A percentile compares a stretch with the other conserved stretches of the same genome.
phyloP scores from a whole-genome alignment of 2,113 vertebrate genomes.

The Elanus axillaris region DNA sequence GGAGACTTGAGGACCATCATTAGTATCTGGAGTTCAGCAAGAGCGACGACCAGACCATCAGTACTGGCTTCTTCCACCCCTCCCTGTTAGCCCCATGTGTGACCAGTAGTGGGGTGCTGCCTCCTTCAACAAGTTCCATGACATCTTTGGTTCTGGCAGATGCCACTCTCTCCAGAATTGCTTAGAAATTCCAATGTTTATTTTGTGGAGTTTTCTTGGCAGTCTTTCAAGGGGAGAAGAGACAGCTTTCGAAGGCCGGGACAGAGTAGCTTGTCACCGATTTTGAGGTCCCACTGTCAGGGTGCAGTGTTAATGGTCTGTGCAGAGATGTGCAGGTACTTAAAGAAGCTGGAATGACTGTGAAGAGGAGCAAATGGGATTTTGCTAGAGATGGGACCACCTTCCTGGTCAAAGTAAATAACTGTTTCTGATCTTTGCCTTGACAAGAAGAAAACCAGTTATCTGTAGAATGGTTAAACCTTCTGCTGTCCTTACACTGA shows the following conservation, averaged over 20 bases:
- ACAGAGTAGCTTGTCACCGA: neutral
- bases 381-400: neutral
- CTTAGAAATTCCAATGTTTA: neutral
- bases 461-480: neutral
- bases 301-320: neutral
- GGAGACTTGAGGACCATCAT: rapidly evolving
- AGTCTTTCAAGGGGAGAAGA: neutral
- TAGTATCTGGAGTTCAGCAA: neutral
- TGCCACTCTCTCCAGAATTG: neutral
- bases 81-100: rapidly evolving
- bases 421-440: neutral
- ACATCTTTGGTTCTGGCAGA: neutral
- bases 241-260: neutral
- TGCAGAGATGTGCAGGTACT: neutral
- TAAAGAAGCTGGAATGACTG: neutral
- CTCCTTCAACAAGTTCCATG: rapidly evolving
- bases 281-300: neutral
- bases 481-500: neutral
- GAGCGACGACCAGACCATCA: neutral
- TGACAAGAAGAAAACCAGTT: neutral
- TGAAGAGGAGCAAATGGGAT: neutral
- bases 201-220: neutral
- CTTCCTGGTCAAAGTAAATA: neutral
- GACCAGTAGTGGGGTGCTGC: neutral
- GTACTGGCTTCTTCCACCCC: too few relatives aligned